These are phyloP conservation scores for Mesorhabditis spiculigera DNA, from an alignment of 2,888 invertebrate genomes.

Conservation along the genomic window DNA sequence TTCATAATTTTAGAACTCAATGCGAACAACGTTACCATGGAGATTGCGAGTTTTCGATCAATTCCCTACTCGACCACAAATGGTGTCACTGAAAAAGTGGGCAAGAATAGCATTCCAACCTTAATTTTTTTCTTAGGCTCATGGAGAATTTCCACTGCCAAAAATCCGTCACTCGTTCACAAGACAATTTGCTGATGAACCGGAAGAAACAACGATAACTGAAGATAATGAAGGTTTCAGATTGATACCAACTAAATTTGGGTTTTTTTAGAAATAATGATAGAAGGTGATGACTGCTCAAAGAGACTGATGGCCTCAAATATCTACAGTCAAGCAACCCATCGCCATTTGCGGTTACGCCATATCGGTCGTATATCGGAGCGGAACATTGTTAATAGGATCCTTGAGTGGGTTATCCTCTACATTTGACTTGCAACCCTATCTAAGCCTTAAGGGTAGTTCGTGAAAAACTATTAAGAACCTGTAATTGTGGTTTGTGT, in stretches of 20 bases:
- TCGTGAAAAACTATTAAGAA: conserved; percentile 34
- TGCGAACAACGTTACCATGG: conserved; percentile 90
- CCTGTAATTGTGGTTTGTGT: conserved; percentile 35
- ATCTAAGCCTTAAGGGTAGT: background rate
- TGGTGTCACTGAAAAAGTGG: conserved; percentile 67
- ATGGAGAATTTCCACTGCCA: conserved; percentile 69
- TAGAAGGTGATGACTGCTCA: background rate
- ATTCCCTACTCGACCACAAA: conserved; percentile 95
- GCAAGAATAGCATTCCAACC: conserved; percentile 4
- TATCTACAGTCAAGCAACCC: background rate
- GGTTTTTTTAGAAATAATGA: too few species aligned
- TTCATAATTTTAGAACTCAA: conserved; percentile 59
- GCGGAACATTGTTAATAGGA: conserved; percentile 41
- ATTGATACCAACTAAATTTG: background rate
- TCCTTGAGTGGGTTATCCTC: conserved; percentile 44
- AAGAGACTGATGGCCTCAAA: background rate
- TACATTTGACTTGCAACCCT: background rate
- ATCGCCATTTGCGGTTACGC: conserved; percentile 30
- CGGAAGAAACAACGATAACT: background rate
- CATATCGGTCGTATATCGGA: conserved; percentile 52
- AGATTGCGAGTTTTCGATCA: conserved; percentile 86
- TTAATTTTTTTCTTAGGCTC: conserved; percentile 77
- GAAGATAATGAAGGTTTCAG: background rate
- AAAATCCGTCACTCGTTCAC: conserved; percentile 94
- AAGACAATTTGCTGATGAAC: conserved; percentile 89